Evolutionary conservation across 2,888 invertebrate species (phyloP).

Genomic region (Vannuccia rotundouncinata): DNA sequence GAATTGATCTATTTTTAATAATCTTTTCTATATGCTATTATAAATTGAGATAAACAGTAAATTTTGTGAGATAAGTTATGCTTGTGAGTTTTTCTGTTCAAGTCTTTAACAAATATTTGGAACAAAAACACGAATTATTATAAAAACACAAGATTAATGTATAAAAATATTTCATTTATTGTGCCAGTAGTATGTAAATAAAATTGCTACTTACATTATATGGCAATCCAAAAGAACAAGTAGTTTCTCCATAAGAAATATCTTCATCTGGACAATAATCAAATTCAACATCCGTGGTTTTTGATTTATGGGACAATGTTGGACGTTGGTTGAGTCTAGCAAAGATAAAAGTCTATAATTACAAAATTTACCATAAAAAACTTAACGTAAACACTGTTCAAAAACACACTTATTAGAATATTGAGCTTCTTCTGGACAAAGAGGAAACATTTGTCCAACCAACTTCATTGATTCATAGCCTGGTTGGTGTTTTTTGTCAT

Average conservation of each 20-base stretch:
- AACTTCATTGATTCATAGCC: slow-evolving; percentile 3
- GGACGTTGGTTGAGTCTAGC: not conserved
- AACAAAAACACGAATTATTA: no score
- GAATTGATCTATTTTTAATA: no score
- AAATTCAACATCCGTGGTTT: not conserved
- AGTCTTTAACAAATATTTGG: no score
- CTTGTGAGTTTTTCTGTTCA: no score
- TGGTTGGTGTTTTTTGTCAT: not conserved
- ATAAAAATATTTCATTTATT: no score
- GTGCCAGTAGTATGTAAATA: no score
- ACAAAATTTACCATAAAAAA: no score
- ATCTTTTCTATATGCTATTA: no score
- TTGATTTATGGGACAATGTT: not conserved
- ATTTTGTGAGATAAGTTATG: no score
- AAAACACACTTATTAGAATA: slow-evolving; percentile 1
- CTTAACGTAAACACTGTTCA: no score
- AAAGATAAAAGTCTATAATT: not conserved
- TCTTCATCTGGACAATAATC: slow-evolving; percentile 35
- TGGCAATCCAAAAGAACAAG: slow-evolving; percentile 37
- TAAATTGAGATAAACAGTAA: no score
- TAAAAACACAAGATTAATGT: no score
- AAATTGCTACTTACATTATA: slow-evolving; percentile 40
- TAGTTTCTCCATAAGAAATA: slow-evolving; percentile 34
- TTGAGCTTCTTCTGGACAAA: not conserved
- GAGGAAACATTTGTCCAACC: slow-evolving; percentile 14